Percentiles rank a stretch among this genome's conserved stretches.
These are phyloP conservation scores for Megastigmus dorsalis DNA, from an alignment of 2,888 invertebrate species.

Conservation along the genomic window DNA sequence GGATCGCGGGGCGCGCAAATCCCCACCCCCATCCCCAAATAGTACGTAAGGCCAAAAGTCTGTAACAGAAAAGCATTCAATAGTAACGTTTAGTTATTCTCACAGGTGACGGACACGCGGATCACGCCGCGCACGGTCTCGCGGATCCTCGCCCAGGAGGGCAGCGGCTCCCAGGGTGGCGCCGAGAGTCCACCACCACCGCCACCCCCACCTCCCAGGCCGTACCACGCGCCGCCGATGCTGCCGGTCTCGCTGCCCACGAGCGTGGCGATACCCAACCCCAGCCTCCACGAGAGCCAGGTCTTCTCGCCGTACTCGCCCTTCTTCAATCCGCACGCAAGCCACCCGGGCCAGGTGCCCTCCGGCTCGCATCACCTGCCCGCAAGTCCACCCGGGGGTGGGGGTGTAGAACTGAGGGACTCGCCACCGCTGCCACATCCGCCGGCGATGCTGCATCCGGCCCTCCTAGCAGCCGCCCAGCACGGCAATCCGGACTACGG, in stretches of 20 bases:
- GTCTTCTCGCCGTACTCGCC: slow-evolving; percentile 94
- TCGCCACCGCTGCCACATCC: slow-evolving; percentile 89
- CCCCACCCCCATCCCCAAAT: no score
- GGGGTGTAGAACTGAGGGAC: slow-evolving; percentile 83
- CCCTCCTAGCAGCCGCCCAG: slow-evolving; percentile 88
- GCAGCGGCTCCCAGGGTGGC: slow-evolving; percentile 80
- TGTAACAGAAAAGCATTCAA: slow-evolving; percentile 53
- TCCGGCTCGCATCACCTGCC: slow-evolving; percentile 72
- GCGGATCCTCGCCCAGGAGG: slow-evolving; percentile 88
- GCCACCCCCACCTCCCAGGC: slow-evolving; percentile 82
- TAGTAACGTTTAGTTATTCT: slow-evolving; percentile 57
- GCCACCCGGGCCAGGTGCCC: slow-evolving; percentile 72
- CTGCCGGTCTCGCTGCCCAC: slow-evolving; percentile 93
- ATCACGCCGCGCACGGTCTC: slow-evolving; percentile 94
- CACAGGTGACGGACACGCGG: slow-evolving; percentile 88
- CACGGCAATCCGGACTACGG: slow-evolving; percentile 89
- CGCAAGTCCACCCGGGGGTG: slow-evolving; percentile 81
- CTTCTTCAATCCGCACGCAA: slow-evolving; percentile 81
- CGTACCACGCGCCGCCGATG: slow-evolving; percentile 87
- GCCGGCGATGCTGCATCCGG: slow-evolving; percentile 89
- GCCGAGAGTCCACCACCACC: slow-evolving; percentile 64
- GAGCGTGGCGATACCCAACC: slow-evolving; percentile 97
- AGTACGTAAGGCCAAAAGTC: slow-evolving; percentile 7
- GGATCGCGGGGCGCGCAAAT: no score
- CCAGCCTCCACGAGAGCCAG: slow-evolving; percentile 94